These are phyloP conservation scores for Coptodon bakossiorum DNA, from an alignment of 2,113 vertebrate species.

Conservation along the genomic window DNA sequence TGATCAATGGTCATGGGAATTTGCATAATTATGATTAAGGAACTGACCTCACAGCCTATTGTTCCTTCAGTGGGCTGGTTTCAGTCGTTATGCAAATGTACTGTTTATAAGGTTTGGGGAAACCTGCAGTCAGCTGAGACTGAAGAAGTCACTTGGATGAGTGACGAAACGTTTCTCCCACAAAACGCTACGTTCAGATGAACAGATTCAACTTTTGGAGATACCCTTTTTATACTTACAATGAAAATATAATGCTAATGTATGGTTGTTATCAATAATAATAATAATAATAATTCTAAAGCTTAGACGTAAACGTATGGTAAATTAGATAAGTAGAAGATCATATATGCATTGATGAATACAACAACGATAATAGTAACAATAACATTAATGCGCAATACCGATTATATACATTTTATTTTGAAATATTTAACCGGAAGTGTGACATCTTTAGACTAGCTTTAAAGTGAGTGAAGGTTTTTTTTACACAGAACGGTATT, in stretches of 20 bases:
- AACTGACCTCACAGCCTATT: too few species aligned
- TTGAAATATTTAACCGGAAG: background rate
- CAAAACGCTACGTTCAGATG: too few species aligned
- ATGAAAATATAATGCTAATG: background rate
- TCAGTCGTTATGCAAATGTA: too few species aligned
- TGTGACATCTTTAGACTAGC: fast-evolving
- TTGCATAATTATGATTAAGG: too few species aligned
- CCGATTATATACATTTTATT: background rate
- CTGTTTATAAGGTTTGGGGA: too few species aligned
- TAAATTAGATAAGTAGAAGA: background rate
- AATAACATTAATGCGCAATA: background rate
- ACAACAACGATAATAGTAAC: background rate
- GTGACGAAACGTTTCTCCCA: too few species aligned
- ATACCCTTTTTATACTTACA: background rate
- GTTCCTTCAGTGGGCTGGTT: too few species aligned
- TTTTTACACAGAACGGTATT: background rate
- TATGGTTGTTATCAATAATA: background rate
- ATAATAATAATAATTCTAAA: background rate
- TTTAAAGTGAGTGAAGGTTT: background rate
- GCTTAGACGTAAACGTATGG: background rate
- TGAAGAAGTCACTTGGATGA: too few species aligned
- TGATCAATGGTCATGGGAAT: too few species aligned
- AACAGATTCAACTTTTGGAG: too few species aligned
- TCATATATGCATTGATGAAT: background rate
- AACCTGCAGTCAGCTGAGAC: too few species aligned